Conservation (phyloP, 1,140 invertebrate species). For the Chrysomallon squamiferum region DNA sequence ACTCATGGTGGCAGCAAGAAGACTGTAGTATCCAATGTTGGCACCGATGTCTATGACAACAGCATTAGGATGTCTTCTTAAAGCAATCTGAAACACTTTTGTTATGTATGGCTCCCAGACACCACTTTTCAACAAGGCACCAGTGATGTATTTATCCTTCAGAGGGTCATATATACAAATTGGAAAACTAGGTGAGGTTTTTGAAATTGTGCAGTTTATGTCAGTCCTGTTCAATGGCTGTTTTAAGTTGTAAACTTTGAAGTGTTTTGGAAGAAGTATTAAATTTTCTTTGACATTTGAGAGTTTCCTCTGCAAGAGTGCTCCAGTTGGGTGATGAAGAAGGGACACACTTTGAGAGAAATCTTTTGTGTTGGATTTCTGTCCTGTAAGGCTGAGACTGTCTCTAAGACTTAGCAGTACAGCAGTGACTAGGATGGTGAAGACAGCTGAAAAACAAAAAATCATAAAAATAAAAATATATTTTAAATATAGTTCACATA, state of each 20-base stretch:
- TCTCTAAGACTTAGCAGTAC: too few species aligned
- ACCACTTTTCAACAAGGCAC: conserved; percentile 34
- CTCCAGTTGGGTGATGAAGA: neutral
- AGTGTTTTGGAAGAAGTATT: conserved; percentile 8
- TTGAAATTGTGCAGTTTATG: conserved; percentile 31
- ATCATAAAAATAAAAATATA: too few species aligned
- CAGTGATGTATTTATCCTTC: conserved; percentile 48
- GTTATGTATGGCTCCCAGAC: conserved; percentile 54
- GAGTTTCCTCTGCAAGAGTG: conserved; percentile 10
- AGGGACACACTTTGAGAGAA: conserved; percentile 1
- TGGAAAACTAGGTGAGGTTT: conserved; percentile 31
- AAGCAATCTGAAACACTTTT: conserved; percentile 26
- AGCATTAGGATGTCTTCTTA: conserved; percentile 26
- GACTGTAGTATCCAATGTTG: conserved; percentile 47
- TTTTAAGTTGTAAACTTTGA: conserved; percentile 11
- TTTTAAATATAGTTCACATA: too few species aligned
- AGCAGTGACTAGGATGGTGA: neutral
- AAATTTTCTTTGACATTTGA: conserved; percentile 12
- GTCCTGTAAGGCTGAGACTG: neutral
- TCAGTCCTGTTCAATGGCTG: neutral
- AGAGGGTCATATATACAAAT: conserved; percentile 39
- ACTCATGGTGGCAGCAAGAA: conserved; percentile 43
- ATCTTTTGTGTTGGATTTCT: neutral
- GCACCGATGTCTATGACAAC: conserved; percentile 53
- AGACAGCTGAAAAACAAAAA: conserved; percentile 3